Evolutionary conservation across 2,888 invertebrate species (phyloP), one percentile per base, ranked within the genome.

Genomic region (Spilosoma lubricipeda): DNA sequence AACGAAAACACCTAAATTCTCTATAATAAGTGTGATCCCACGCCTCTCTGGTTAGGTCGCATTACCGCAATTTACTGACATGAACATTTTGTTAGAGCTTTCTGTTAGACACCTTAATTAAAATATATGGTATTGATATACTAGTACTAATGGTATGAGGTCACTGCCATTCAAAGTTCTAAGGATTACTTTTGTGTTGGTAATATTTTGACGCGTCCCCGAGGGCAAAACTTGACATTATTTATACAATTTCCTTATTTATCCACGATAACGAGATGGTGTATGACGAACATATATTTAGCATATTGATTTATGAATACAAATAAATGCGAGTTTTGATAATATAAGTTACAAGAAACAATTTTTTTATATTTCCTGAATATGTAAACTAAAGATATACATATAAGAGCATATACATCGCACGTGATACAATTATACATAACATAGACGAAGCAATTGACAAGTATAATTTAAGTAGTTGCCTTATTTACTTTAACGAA

Each of bases 131-230:
- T 63, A 67, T 71, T 70, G 59, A 45, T 72, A 71, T 20, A 18
- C 59, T 65, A 70, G 30, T 56, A 59, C 56, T 27, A 36, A 80
- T 72, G 68, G 67, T 66, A 68, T 68, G 70, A 75, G 64, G 67
- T 27, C n/a, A 42, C 68, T 63, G 56, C 65, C 45, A 71, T 76
- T 80, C 59, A 64, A 48, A 72, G 39, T 71, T 36, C 36, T 59
- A 76, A 74, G 59, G 52, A 67, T 66, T 77, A 67, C 64, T 70
- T 78, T 66, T 48, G 48, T n/a, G 36, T 72, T n/a, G 45, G 64
- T 68, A 66, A 63, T 23, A 65, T 69, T 77, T 76, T 74, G 66
- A 59, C 36, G 52, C 36, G 13, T 30, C 63, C 67, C 42, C 33
- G 67, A 52, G 42, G n/a, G 39, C 11, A 36, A 30, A 45, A 39